Evolutionary conservation across 2,797 vertebrate genomes (phyloP), one percentile per base, ranked within the genome.

Genomic region (Pipistrellus pipistrellus): DNA sequence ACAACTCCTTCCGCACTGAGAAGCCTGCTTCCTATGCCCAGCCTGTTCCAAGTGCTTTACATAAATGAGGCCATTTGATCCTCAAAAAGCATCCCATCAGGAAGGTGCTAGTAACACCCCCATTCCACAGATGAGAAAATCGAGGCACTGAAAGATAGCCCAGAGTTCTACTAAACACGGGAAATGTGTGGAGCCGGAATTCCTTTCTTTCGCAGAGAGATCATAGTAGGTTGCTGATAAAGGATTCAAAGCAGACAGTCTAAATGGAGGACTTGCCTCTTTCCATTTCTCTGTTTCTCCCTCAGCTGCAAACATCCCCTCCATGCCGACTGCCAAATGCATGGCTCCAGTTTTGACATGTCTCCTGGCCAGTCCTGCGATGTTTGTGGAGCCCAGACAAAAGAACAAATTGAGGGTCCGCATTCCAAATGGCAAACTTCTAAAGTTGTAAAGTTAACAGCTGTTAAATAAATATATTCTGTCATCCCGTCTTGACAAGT

Each of bases 131-230:
- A 73, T 32, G 44, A 90, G n/a, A 81, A 86, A 32, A n/a, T 20
- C 2, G 23, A 94, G 35, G 44, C 38, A 20, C 27, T 51, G 48
- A 87, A 41, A 76, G 38, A n/a, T 0, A 82, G 30, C 1, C 13
- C 38, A 44, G 41, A 55, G 41, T 80, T 72, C 69, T 71, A 53
- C 68, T 53, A 35, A 83, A 71, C 35, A 20, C 23, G 62, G 48
- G 48, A 80, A 95, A 77, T 51, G 8, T 14, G 30, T 25, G 55
- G 30, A 18, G 62, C 66, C 77, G 35, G 95, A 86, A 46, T 73
- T 23, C 25, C 62, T 95, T 84, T 90, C 51, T 91, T 59, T 81
- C 21, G 66, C 32, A 59, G 82, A 59, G 90, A 95, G 72, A 78
- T 66, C 6, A 41, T 41, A 8, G 15, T 5, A 20, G 27, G 14